These are phyloP conservation scores for Genyomyrus donnyi DNA, from an alignment of 2,113 vertebrate species.

Conservation along the genomic window DNA sequence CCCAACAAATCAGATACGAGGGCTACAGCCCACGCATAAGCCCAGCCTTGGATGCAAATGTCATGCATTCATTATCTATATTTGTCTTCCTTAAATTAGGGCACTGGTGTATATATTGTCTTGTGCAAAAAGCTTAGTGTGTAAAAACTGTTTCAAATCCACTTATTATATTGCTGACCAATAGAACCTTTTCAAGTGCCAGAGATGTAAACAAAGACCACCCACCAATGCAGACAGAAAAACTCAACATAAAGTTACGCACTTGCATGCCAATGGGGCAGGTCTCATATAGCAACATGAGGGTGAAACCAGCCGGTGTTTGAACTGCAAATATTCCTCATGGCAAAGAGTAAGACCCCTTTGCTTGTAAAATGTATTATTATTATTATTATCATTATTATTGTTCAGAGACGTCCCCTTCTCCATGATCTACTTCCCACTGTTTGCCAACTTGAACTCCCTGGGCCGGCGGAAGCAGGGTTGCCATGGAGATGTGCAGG, in stretches of 20 bases:
- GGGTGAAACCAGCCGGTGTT: background rate
- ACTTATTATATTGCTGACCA: background rate
- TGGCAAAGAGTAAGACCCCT: background rate
- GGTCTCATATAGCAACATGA: background rate
- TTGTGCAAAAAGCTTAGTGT: background rate
- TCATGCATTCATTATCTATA: background rate
- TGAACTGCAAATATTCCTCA: background rate
- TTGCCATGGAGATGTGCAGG: constrained; percentile 35
- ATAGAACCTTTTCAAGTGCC: background rate
- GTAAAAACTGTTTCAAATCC: background rate
- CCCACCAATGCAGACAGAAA: background rate
- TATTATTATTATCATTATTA: background rate
- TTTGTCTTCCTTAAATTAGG: background rate
- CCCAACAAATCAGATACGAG: background rate
- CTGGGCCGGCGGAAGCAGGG: constrained; percentile 44
- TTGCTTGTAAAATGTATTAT: background rate
- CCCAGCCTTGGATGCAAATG: background rate
- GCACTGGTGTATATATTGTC: background rate
- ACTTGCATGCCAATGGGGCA: background rate
- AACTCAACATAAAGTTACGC: background rate
- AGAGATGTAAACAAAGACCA: background rate
- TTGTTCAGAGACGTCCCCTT: constrained; percentile 64
- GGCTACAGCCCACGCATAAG: background rate
- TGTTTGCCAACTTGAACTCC: constrained; percentile 69
- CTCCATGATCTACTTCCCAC: constrained; percentile 76